Conservation (phyloP, 2,888 invertebrate genomes). For the Acholoe squamosa region DNA sequence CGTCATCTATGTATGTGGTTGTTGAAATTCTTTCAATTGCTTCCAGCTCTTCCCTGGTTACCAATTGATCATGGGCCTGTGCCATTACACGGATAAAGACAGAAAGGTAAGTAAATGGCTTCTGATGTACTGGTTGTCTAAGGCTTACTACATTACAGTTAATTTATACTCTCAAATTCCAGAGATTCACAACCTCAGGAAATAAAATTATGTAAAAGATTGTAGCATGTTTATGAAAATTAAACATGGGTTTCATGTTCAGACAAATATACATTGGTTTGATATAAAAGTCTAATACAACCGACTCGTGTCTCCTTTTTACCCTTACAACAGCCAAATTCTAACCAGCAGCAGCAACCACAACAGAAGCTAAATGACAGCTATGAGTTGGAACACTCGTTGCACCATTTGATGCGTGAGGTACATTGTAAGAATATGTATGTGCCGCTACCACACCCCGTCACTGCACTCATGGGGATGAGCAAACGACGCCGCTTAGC, state of each 20-base stretch:
- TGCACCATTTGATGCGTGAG: slow-evolving; percentile 95
- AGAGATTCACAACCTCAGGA: no score
- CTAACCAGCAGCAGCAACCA: slow-evolving; percentile 64
- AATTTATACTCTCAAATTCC: no score
- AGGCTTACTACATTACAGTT: no score
- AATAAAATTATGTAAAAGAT: no score
- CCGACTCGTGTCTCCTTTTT: background rate
- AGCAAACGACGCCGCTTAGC: slow-evolving; percentile 94
- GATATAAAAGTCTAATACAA: no score
- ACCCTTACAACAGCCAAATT: background rate
- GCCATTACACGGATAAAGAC: slow-evolving; percentile 90
- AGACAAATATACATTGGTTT: no score
- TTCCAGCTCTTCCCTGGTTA: slow-evolving; percentile 93
- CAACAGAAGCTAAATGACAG: slow-evolving; percentile 89
- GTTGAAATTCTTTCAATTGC: background rate
- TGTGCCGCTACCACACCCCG: slow-evolving; percentile 97
- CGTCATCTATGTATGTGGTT: background rate
- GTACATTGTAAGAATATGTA: slow-evolving; percentile 96
- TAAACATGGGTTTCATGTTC: no score
- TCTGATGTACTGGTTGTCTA: no score
- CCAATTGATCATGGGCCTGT: slow-evolving; percentile 94
- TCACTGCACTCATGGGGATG: slow-evolving; percentile 96
- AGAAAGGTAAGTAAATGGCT: slow-evolving; percentile 74
- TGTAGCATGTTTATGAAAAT: no score
- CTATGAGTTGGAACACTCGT: slow-evolving; percentile 97